Base-by-base conservation (phyloP, 2,888 invertebrate genomes). In the Homarus gammarus region DNA sequence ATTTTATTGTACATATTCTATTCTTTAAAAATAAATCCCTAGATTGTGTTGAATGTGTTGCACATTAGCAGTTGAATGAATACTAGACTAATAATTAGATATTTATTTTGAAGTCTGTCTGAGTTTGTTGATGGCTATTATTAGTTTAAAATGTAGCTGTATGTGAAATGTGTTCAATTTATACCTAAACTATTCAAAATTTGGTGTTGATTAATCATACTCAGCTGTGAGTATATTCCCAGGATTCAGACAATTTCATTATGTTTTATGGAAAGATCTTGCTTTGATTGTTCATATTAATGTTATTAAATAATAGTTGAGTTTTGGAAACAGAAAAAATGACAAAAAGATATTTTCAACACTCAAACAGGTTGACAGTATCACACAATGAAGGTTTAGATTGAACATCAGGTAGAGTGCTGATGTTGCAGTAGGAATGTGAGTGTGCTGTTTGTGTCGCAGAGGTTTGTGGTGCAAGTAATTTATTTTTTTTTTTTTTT, bases 381-480 rank as follows among this genome's bases (percentile, higher is more conserved):
- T 44, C 56, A 56, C 5, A 49, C 22, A 56, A 12, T 56, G 49
- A 49, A 49, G 56, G 56, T 56, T 56, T 56, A 56, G 22, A 22
- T 56, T 22, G 56, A 56, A 56, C 15, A 56, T 56, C 22, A 22
- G 56, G 15, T 56, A 56, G 3, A 44, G 36, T 51, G 70, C 51
- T 38, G 38, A 56, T 84, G 84, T 84, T n/a, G 18, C 22, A 56
- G 56, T 31, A 33, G 31, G 31, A 27, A 33, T 56, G 78, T 36
- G 3, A 44, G 75, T n/a, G 10, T 77, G 49, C 18, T 18, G 56
- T 56, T n/a, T n/a, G n/a, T n/a, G 56, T 56, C 22, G 77, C 38
- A 38, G n/a, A 38, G 31, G 49, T 78, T 38, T 78, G 78, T 78
- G 78, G 64, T 49, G 64, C 64, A 81, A 77, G 51, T 51, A 77